Evolutionary conservation across 2,113 vertebrate genomes (phyloP), one percentile per base, ranked within the genome.

Genomic region (Pachyramphus minor): DNA sequence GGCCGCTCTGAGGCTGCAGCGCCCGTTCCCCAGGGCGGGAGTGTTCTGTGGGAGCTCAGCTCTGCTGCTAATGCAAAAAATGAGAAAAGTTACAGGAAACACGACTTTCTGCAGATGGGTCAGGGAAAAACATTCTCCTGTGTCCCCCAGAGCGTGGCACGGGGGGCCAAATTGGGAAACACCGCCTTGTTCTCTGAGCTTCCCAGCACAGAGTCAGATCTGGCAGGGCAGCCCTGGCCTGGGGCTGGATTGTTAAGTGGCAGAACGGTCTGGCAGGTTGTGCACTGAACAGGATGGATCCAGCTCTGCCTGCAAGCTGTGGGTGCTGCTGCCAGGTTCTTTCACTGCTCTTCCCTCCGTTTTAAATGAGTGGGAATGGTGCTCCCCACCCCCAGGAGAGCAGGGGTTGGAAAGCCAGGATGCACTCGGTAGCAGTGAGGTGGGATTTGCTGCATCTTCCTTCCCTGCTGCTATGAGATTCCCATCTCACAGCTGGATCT

Each of bases 381-480:
- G 87, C 33, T 75, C 41, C 21, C 45, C 12, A 1, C 33, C 50
- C 30, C 82, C 21, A 12, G 41, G 62, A 87, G 55, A 58, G 33
- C 90, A 59, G 63, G 42, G 31, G 4, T 2, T 37, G 83, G 12
- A 67, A 49, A 77, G 31, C 14, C 45, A 31, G 73, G 73, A 7
- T 1, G 0, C 3, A 21, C 45, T 60, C 63, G 1, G 6, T 0
- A 18, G n/a, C n/a, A 8, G 23, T 2, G 41, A 49, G 67, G 12
- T 77, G 87, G 62, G 28, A n/a, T 87, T 52, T 78, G 41, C 73
- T 69, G 50, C 50, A 2, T 3, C 35, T 64, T 6, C 44, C 22
- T 63, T 45, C 17, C 7, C 0, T 13, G 23, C 52, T 56, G 0
- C 71, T 18, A 42, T 14, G 72, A 42, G 55, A 25, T 50, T n/a